Evolutionary conservation across 1,140 invertebrate genomes (phyloP).

Genomic region (Rhagoletis pomonella): DNA sequence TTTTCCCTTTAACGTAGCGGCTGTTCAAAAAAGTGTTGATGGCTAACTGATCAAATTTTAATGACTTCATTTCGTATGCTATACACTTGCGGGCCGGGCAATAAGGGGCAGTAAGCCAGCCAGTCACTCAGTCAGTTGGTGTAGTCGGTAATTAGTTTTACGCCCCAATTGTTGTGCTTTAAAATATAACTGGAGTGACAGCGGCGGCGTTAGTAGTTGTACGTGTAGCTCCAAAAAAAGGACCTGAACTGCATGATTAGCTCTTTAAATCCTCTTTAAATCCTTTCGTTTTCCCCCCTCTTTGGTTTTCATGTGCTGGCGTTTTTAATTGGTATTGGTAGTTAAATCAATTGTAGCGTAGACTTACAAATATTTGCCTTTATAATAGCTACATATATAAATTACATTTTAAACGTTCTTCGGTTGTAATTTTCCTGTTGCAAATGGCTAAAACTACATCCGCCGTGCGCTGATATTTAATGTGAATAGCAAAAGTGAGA

Average conservation of each 20-base stretch:
- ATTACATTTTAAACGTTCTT: conserved; percentile 43
- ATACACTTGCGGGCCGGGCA: background rate
- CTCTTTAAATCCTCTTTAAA: background rate
- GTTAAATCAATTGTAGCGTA: background rate
- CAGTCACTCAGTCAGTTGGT: conserved; percentile 1
- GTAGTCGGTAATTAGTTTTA: conserved; percentile 49
- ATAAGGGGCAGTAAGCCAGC: background rate
- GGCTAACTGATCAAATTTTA: conserved; percentile 36
- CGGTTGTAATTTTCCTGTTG: conserved; percentile 16
- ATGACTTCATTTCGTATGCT: conserved; percentile 47
- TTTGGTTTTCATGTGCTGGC: background rate
- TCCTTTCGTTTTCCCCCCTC: background rate
- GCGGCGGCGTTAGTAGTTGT: background rate
- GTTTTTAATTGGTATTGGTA: too few species aligned
- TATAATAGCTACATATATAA: conserved; percentile 9
- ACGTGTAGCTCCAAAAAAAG: background rate
- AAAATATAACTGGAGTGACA: background rate
- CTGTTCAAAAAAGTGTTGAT: background rate
- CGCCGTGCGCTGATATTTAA: background rate
- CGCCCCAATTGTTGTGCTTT: conserved; percentile 12
- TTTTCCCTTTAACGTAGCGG: background rate
- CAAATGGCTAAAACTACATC: background rate
- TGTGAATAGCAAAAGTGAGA: background rate
- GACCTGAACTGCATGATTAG: conserved; percentile 20
- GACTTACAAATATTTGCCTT: background rate